Evolutionary conservation across 2,888 invertebrate species (phyloP), one percentile per base, ranked within the genome.

Genomic region (Meloe dianella): DNA sequence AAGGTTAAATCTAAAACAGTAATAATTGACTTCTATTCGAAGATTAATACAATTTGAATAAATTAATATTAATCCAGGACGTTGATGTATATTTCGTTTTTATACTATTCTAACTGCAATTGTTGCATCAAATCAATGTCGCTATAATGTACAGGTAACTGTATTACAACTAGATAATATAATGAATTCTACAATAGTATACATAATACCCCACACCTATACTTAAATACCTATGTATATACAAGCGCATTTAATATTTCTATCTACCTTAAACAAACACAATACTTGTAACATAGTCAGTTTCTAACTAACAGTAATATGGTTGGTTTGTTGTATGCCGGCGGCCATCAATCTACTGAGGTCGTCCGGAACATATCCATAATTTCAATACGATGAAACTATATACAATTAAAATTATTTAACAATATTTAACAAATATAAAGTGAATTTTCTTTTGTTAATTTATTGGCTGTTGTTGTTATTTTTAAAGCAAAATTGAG

Each of bases 321-420:
- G 66, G 66, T 66, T 61, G 61, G 63, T 66, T 41, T 17, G 29
- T 41, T 51, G 51, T 41, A 41, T 41, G n/a, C 41, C 41, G 41
- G 41, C 57, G 57, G 32, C 57, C 59, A 57, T 64, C 61, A 51
- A 56, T 35, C 22, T 29, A 12, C 60, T 60, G 41, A 51, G 57
- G 22, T 60, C 62, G 66, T 30, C 66, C 63, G 66, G 63, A 66
- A 63, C 60, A n/a, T 54, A 35, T 63, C 32, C 58, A 24, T 57
- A 54, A 59, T 54, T 60, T 47, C 8, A 7, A n/a, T n/a, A n/a
- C n/a, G n/a, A n/a, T n/a, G n/a, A n/a, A n/a, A n/a, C n/a, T n/a
- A n/a, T n/a, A n/a, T n/a, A n/a, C n/a, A 41, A 17, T 41, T 17
- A 5, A 1, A 7, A 41, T 41, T 38, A 38, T 3, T 17, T 41